Percentiles rank a stretch among this genome's conserved stretches.
Conservation (phyloP, 2,888 invertebrate species). For the Colostygia pectinataria region DNA sequence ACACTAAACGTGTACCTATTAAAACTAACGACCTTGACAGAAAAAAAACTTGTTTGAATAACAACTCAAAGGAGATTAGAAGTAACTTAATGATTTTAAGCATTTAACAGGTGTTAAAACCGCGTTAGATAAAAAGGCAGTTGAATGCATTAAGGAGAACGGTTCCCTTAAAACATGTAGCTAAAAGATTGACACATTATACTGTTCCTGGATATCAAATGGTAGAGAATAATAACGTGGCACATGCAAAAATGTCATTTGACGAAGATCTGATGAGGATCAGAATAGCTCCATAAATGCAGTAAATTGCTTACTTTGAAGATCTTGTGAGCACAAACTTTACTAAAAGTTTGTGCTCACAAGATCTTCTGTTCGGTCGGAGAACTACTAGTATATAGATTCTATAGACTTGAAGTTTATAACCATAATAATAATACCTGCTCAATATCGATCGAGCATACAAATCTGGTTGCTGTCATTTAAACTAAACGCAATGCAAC, state of each 20-base stretch:
- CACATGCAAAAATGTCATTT: too few relatives aligned
- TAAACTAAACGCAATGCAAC: slow-evolving; percentile 40
- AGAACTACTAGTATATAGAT: too few relatives aligned
- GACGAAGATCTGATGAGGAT: too few relatives aligned
- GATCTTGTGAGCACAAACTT: too few relatives aligned
- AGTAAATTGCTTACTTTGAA: too few relatives aligned
- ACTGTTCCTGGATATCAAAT: slow-evolving; percentile 15
- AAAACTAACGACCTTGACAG: slow-evolving; percentile 43
- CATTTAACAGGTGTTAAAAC: slow-evolving; percentile 29
- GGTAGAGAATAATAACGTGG: background rate
- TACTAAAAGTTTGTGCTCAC: too few relatives aligned
- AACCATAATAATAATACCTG: background rate
- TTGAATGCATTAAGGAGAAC: slow-evolving; percentile 18
- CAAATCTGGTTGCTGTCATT: slow-evolving; percentile 34
- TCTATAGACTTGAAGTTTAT: background rate
- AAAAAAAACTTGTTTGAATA: slow-evolving; percentile 49
- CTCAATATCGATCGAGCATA: slow-evolving; percentile 17
- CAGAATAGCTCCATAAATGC: too few relatives aligned
- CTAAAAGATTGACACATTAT: slow-evolving; percentile 18
- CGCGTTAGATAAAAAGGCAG: slow-evolving; percentile 20
- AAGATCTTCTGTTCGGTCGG: too few relatives aligned
- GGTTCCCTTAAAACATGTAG: slow-evolving; percentile 7
- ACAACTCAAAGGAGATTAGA: slow-evolving; percentile 39
- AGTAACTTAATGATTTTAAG: slow-evolving; percentile 28
- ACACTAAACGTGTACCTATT: slow-evolving; percentile 32